Conservation (phyloP, 2,797 vertebrate species). For the Steatocranus sp. region DNA sequence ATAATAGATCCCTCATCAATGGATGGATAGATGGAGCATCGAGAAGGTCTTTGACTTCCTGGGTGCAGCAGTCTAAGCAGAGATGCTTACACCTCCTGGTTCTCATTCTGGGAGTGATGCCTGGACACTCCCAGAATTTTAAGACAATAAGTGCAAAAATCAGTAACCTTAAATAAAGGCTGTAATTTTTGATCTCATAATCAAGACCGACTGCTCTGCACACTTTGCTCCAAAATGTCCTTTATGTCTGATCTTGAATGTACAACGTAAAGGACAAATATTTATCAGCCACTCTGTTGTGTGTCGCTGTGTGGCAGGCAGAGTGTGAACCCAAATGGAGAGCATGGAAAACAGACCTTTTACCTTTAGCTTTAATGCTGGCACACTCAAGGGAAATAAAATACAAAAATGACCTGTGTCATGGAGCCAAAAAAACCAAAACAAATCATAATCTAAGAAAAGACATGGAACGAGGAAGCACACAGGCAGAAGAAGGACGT, state of each 20-base stretch:
- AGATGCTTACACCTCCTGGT: background rate
- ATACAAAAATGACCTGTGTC: background rate
- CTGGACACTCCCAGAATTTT: background rate
- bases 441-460: background rate
- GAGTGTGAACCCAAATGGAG: background rate
- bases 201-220: background rate
- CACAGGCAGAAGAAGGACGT: accelerated
- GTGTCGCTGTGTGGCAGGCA: background rate
- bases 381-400: background rate
- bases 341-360: background rate
- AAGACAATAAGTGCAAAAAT: background rate
- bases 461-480: background rate
- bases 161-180: background rate
- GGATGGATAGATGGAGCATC: background rate
- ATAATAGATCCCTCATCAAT: background rate
- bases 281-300: background rate
- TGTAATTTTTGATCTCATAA: background rate
- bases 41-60: background rate
- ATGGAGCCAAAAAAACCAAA: accelerated
- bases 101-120: accelerated
- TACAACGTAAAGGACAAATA: background rate
- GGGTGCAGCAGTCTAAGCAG: background rate
- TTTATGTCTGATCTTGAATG: background rate
- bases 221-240: background rate
- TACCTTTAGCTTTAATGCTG: background rate